Conservation (phyloP, 2,113 vertebrate species). For the Hippocampus barbouri region DNA sequence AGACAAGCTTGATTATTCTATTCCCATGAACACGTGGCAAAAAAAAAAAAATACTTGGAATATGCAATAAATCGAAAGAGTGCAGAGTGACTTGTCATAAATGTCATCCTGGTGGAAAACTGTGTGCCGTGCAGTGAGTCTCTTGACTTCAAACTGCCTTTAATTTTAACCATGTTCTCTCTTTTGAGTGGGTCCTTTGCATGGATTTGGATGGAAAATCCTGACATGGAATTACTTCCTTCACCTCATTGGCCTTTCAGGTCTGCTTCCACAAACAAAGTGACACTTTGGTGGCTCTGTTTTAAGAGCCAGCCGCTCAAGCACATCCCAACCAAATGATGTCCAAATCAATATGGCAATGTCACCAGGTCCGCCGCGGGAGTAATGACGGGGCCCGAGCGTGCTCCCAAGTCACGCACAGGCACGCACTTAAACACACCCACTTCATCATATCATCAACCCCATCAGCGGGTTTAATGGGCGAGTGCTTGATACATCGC, state of each 20-base stretch:
- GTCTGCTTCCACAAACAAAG: constrained; percentile 60
- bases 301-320: constrained; percentile 47
- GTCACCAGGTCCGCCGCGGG: constrained; percentile 43
- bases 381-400: constrained; percentile 42
- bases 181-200: not conserved
- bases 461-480: constrained; percentile 61
- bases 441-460: constrained; percentile 62
- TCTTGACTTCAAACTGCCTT: not conserved
- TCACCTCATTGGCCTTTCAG: constrained; percentile 21
- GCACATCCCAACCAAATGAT: constrained; percentile 57
- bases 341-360: constrained; percentile 68
- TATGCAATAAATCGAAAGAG: not conserved
- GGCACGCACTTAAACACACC: constrained; percentile 37
- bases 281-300: constrained; percentile 45
- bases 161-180: not conserved
- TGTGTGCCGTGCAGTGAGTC: not conserved
- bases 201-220: not conserved
- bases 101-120: not conserved
- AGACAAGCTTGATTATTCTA: not conserved
- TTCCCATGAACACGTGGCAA: not conserved
- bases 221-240: constrained; percentile 4
- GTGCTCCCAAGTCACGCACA: constrained; percentile 38
- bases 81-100: not conserved
- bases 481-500: constrained; percentile 54
- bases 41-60: not conserved